These are phyloP conservation scores for Promerops cafer DNA, from an alignment of 2,113 vertebrate species.

Conservation along the genomic window DNA sequence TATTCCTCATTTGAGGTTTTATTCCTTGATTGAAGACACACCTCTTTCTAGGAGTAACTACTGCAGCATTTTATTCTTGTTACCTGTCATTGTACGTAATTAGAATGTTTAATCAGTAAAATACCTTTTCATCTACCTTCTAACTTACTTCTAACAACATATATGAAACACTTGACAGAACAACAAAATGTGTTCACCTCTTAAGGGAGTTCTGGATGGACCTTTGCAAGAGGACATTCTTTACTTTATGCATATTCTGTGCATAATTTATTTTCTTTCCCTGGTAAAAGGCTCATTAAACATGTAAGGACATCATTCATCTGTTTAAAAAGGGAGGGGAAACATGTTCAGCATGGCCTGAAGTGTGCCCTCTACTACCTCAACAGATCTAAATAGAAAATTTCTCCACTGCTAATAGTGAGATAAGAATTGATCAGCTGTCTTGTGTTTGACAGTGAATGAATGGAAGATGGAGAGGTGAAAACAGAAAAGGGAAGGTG, in stretches of 20 bases:
- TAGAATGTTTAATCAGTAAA: neutral
- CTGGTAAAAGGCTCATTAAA: neutral
- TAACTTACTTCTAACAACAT: neutral
- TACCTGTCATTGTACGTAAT: neutral
- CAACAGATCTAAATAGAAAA: neutral
- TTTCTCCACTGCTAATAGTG: neutral
- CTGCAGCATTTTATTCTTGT: neutral
- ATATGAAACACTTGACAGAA: slow-evolving; percentile 2
- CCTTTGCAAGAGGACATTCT: neutral
- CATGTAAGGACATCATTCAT: neutral
- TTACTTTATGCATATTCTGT: neutral
- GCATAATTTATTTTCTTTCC: neutral
- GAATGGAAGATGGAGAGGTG: neutral
- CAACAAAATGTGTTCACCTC: neutral
- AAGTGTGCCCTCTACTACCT: neutral
- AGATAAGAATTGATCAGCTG: neutral
- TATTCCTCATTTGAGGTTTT: neutral
- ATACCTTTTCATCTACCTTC: neutral
- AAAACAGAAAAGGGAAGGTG: neutral
- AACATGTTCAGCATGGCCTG: neutral
- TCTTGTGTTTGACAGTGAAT: neutral
- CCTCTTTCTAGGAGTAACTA: neutral
- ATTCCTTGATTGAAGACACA: neutral
- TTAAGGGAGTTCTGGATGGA: neutral
- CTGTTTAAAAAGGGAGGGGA: neutral